These are phyloP conservation scores for Lemur catta DNA, from an alignment of 2,797 vertebrate species.

Conservation along the genomic window DNA sequence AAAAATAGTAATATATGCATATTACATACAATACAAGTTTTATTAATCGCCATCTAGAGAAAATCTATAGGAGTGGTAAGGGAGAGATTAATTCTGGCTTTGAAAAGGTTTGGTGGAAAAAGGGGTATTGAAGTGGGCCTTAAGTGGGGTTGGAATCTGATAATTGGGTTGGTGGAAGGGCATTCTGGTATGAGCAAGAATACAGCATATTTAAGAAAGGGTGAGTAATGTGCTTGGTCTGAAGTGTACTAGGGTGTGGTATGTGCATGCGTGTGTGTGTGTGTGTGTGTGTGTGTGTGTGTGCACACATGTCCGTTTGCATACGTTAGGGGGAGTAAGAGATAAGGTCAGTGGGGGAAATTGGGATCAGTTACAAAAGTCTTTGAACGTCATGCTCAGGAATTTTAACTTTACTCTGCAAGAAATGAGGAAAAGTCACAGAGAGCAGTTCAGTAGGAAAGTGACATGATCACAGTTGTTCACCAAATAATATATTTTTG, in stretches of 20 bases:
- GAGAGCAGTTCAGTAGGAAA: neutral
- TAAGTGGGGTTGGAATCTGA: neutral
- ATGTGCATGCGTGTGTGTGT: fast-evolving
- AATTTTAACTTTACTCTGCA: neutral
- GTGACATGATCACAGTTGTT: constrained; percentile 4
- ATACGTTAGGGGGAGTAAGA: neutral
- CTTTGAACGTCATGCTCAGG: neutral
- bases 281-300: too few relatives aligned
- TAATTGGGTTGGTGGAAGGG: neutral
- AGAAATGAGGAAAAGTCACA: neutral
- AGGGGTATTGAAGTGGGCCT: neutral
- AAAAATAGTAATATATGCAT: neutral
- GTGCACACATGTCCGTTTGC: too few relatives aligned
- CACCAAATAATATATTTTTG: constrained; percentile 45
- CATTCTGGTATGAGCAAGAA: neutral
- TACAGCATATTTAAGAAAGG: neutral
- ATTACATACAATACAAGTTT: neutral
- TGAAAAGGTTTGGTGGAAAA: neutral
- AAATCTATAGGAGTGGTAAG: neutral
- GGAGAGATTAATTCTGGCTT: neutral
- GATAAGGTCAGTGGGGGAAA: neutral
- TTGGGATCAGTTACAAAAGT: neutral
- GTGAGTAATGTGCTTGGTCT: neutral
- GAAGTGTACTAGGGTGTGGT: neutral
- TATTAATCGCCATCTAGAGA: neutral